Evolutionary conservation across 30 jellyfish, hydroid and myxozoan genomes (phyloP), one percentile per base, ranked within the genome.

Genomic region (Aurelia coerulea): DNA sequence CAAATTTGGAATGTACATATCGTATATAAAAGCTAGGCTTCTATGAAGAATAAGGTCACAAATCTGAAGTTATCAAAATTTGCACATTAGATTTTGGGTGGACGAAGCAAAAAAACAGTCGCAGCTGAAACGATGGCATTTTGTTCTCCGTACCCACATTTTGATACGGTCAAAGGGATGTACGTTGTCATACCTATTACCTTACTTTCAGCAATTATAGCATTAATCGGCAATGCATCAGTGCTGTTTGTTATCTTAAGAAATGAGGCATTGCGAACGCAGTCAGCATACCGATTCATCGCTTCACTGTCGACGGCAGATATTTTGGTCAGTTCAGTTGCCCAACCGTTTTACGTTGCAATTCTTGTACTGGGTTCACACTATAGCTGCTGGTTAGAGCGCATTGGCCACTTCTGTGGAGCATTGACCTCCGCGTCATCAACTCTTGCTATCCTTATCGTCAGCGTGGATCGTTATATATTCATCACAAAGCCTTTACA

Each of bases 281-380:
- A 87, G 46, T 90, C 98, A 10, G 96, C 98, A 19, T 92, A 92
- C 81, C 86, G 69, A 32, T 80, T 92, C 84, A 86, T 92, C 10
- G 88, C 90, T 23, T 92, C 98, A 10, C 75, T 92, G 14, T 72
- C 95, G n/a, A 46, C 64, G 6, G 98, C 98, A 2, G 98, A 92
- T 42, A 73, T 80, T 34, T 62, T 86, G 53, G 96, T 92, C 77
- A 68, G 94, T 63, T 16, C 74, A n/a, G 78, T 83, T 32, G 83
- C 96, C 50, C 98, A 92, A 77, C 97, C 98, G 23, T 58, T 87
- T 35, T 92, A 80, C 64, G 86, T 92, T 14, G 80, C 92, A 12
- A 62, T 89, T 51, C 65, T 79, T 4, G 17, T 92, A 11, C 34
- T 66, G 51, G 92, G 97, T 12, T 76, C 80, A 32, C 74, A 74